phyloP scores from a whole-genome alignment of 2,797 vertebrate species.

The Catharus ustulatus region DNA sequence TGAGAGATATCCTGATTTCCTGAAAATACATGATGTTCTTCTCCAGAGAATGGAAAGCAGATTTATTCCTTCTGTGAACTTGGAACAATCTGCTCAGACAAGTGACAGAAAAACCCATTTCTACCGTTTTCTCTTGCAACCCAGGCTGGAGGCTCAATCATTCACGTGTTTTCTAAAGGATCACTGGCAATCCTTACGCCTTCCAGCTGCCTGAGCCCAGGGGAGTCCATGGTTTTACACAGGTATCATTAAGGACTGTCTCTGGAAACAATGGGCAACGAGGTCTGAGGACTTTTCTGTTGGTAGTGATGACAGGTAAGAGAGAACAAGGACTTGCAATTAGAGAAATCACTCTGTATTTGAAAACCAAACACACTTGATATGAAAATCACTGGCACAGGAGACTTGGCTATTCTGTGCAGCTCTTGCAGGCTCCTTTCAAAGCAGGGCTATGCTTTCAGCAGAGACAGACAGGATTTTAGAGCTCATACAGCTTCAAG shows the following conservation, averaged over 20 bases:
- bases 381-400: background rate
- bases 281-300: background rate
- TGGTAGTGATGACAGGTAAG: background rate
- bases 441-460: constrained; percentile 28
- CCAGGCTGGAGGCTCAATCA: fast-evolving
- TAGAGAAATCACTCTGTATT: background rate
- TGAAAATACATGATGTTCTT: constrained; percentile 39
- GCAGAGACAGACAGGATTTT: constrained; percentile 24
- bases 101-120: constrained; percentile 18
- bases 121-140: background rate
- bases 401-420: background rate
- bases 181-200: background rate
- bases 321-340: background rate
- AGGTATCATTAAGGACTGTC: background rate
- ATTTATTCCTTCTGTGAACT: constrained; percentile 38
- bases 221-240: background rate
- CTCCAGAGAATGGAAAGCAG: constrained; percentile 23
- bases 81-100: background rate
- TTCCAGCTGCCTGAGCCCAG: background rate
- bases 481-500: constrained; percentile 23
- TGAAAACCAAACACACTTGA: background rate
- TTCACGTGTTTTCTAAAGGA: background rate
- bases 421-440: background rate
- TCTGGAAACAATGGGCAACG: background rate
- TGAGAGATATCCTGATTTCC: background rate